Evolutionary conservation across 2,888 invertebrate species (phyloP).

Genomic region (Dione vanillae): DNA sequence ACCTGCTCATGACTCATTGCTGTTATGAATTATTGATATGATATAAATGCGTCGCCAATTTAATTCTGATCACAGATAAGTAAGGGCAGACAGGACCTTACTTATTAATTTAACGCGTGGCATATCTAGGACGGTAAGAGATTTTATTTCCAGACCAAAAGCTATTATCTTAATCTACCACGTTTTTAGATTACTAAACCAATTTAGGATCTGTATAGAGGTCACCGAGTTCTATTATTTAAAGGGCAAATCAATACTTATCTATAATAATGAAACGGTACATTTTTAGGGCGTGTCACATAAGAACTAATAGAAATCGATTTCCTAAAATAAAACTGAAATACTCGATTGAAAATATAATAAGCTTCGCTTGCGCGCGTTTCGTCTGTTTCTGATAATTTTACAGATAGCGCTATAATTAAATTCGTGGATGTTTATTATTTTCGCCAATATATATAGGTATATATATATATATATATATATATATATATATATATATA

Average conservation of each 20-base stretch:
- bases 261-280: not conserved
- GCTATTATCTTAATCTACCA: not conserved
- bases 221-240: not conserved
- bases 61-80: not conserved
- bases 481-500: too few species aligned
- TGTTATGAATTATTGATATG: slow-evolving; percentile 6
- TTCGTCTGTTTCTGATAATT: slow-evolving; percentile 16
- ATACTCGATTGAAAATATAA: slow-evolving; percentile 6
- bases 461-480: too few species aligned
- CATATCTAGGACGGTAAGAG: not conserved
- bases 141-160: not conserved
- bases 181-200: not conserved
- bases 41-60: not conserved
- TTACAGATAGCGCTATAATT: slow-evolving; percentile 21
- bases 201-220: not conserved
- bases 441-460: slow-evolving; percentile 8
- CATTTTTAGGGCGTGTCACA: not conserved
- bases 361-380: not conserved
- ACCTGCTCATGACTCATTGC: slow-evolving; percentile 7
- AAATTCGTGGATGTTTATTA: slow-evolving; percentile 15
- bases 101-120: too few species aligned
- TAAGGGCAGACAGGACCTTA: not conserved
- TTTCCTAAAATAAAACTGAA: not conserved
- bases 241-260: not conserved
- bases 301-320: not conserved